These are phyloP conservation scores for Dallia pectoralis DNA, from an alignment of 2,797 vertebrate species.

Conservation along the genomic window DNA sequence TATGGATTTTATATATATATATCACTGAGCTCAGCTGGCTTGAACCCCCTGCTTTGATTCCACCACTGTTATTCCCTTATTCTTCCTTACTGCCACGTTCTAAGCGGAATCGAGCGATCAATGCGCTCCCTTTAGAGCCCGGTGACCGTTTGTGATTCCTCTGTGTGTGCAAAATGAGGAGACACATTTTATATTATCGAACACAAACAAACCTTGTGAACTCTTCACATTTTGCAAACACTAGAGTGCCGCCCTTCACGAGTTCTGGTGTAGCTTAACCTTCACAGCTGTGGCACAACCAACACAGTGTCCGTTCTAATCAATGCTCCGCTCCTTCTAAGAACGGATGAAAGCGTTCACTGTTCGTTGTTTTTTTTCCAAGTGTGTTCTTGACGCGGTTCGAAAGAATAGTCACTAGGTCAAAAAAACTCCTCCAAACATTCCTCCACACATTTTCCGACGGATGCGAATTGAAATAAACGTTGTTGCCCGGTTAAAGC, in stretches of 20 bases:
- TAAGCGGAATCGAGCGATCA: slow-evolving; percentile 5
- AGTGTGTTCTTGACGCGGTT: background rate
- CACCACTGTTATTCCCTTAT: background rate
- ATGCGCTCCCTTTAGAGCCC: slow-evolving; percentile 25
- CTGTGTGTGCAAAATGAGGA: slow-evolving; percentile 29
- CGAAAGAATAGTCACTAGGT: background rate
- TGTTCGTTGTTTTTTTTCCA: background rate
- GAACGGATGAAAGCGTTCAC: background rate
- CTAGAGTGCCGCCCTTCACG: slow-evolving; percentile 25
- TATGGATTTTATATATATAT: background rate
- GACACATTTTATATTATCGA: slow-evolving; percentile 24
- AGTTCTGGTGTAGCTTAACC: slow-evolving; percentile 31
- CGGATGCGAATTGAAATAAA: background rate
- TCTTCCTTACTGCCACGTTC: background rate
- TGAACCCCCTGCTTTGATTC: background rate
- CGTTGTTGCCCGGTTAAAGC: background rate
- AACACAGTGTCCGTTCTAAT: slow-evolving; percentile 27
- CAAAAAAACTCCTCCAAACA: background rate
- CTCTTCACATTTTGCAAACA: slow-evolving; percentile 29
- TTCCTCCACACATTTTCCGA: background rate
- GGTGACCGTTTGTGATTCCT: slow-evolving; percentile 13
- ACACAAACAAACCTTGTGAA: slow-evolving; percentile 32
- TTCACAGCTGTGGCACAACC: slow-evolving; percentile 17
- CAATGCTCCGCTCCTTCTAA: slow-evolving; percentile 23
- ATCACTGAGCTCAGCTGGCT: background rate